Conservation (phyloP, 1,140 invertebrate genomes). For the Cephus cinctus region DNA sequence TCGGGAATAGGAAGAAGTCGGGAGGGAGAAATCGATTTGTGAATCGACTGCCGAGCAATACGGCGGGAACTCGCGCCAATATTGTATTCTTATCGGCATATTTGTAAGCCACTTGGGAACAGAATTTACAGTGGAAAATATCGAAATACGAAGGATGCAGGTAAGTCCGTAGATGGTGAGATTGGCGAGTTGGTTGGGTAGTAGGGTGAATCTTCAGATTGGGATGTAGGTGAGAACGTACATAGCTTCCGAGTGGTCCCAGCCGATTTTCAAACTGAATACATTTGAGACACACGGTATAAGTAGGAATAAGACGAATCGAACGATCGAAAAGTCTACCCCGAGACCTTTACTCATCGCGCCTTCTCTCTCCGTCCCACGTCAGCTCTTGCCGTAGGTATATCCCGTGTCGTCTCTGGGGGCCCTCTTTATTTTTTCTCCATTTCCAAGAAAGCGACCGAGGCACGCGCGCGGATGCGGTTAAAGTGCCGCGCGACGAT, state of each 20-base stretch:
- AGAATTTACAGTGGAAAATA: slow-evolving; percentile 24
- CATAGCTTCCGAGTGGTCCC: not conserved
- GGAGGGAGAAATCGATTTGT: slow-evolving; percentile 19
- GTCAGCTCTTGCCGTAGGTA: not conserved
- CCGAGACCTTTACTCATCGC: not conserved
- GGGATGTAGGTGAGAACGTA: not conserved
- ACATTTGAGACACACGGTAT: not conserved
- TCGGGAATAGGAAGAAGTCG: not conserved
- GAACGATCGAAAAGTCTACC: not conserved
- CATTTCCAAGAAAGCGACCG: slow-evolving; percentile 5
- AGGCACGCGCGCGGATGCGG: too few species aligned
- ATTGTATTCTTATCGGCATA: slow-evolving; percentile 21
- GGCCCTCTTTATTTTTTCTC: slow-evolving; percentile 3
- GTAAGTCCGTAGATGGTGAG: not conserved
- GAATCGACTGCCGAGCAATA: too few species aligned
- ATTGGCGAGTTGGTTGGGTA: not conserved
- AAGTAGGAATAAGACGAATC: not conserved
- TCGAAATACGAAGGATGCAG: not conserved
- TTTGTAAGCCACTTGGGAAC: slow-evolving; percentile 36
- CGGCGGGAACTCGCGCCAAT: too few species aligned
- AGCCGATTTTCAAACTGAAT: not conserved
- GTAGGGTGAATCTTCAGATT: not conserved
- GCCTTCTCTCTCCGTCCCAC: slow-evolving; percentile 8
- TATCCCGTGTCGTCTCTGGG: not conserved
- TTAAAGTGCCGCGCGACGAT: too few species aligned